Evolutionary conservation across 1,140 invertebrate species (phyloP), one percentile per base, ranked within the genome.

Genomic region (Leptestheria dahalacensis): DNA sequence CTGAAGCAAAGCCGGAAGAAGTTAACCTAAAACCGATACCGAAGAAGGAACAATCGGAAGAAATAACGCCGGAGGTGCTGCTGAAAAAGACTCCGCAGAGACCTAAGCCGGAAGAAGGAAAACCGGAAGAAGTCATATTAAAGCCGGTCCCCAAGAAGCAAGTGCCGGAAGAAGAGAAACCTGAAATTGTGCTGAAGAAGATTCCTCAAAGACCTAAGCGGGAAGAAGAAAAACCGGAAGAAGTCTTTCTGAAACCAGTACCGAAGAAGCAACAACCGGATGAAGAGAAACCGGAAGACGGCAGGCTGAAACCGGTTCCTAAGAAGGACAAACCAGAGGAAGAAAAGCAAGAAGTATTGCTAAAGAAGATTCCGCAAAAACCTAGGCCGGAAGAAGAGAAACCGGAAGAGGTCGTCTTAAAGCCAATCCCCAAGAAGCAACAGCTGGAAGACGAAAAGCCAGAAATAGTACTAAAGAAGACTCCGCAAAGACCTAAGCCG

Each of bases 261-360:
- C 33, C 6, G 6, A 41, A 41, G 33, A 41, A 41, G 15, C 33
- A n/a, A n/a, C 33, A 41, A 41, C 15, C 33, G 33, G 15, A 15
- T 15, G 15, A 15, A 41, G 15, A 41, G 33, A 41, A 41, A 15
- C 6, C 6, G 6, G 15, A 41, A 41, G 15, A 41, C 33, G 15
- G 15, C 33, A 15, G 15, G 15, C 33, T 41, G 15, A n/a, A n/a
- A n/a, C n/a, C 33, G 15, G 33, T 41, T 41, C 33, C 33, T 15
- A 41, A 41, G 33, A 41, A 41, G 33, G 6, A 41, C 15, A 41
- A 41, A 41, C 33, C 33, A 9, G 55, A 12, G 18, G 63, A 15
- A 57, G 51, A 24, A 48, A 57, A 52, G 47, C 26, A 20, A 52
- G 25, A 57, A 60, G 23, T 41, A 28, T 21, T 41, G 20, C 29